Conservation (phyloP, 2,797 vertebrate species). For the Microctenopoma stevenorrisi region DNA sequence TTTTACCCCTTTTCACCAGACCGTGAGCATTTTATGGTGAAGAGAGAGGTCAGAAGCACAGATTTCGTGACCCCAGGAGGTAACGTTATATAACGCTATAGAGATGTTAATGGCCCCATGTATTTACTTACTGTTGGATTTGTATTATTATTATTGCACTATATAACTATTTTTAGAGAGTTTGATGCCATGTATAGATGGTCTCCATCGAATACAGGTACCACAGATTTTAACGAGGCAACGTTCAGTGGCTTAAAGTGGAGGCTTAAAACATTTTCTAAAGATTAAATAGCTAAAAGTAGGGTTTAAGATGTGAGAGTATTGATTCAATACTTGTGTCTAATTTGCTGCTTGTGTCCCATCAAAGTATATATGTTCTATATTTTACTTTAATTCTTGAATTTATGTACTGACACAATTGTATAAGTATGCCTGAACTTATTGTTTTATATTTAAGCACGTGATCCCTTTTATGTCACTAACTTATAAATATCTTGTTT, state of each 20-base stretch:
- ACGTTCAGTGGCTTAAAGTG: background rate
- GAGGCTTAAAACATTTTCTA: too few relatives aligned
- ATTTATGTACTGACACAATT: background rate
- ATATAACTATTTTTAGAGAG: background rate
- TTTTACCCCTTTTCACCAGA: conserved; percentile 56
- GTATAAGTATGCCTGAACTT: background rate
- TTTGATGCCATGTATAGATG: background rate
- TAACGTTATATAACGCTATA: conserved; percentile 37
- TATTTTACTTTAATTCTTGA: background rate
- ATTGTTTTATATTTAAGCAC: background rate
- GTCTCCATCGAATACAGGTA: background rate
- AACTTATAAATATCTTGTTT: background rate
- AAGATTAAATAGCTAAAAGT: too few relatives aligned
- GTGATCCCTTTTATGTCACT: background rate
- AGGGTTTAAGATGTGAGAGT: background rate
- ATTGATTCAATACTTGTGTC: background rate
- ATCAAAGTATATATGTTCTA: background rate
- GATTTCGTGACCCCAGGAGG: conserved; percentile 50
- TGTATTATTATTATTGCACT: too few relatives aligned
- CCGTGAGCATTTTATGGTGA: conserved; percentile 50
- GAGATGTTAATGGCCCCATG: background rate
- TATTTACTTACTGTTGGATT: background rate
- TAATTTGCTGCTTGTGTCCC: background rate
- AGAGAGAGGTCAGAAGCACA: conserved; percentile 72
- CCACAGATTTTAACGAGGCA: background rate